These are phyloP conservation scores for Toxonevra muliebris DNA, from an alignment of 2,888 invertebrate genomes.

Conservation along the genomic window DNA sequence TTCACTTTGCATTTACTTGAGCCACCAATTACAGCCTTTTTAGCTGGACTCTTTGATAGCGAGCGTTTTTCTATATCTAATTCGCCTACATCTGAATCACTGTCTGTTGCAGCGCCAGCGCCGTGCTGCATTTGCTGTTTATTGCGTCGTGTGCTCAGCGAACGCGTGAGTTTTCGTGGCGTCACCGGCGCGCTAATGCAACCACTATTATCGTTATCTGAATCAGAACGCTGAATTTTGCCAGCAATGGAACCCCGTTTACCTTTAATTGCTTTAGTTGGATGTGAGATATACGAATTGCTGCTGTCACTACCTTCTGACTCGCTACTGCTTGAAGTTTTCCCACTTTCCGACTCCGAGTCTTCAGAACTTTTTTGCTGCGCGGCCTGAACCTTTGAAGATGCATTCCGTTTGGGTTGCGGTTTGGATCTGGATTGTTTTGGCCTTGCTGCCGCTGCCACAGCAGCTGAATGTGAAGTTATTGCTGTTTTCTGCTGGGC, in stretches of 20 bases:
- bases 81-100: slow-evolving; percentile 58
- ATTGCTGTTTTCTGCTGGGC: slow-evolving; percentile 22
- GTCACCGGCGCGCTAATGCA: slow-evolving; percentile 50
- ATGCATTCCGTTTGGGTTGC: slow-evolving; percentile 48
- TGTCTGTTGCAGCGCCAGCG: slow-evolving; percentile 53
- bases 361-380: slow-evolving; percentile 52
- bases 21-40: slow-evolving; percentile 64
- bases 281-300: slow-evolving; percentile 46
- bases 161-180: slow-evolving; percentile 73
- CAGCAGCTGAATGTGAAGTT: slow-evolving; percentile 13
- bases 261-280: slow-evolving; percentile 42
- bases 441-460: not conserved
- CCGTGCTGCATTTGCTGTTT: slow-evolving; percentile 68
- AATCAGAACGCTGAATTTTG: slow-evolving; percentile 38
- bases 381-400: slow-evolving; percentile 10
- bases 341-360: slow-evolving; percentile 53
- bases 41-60: slow-evolving; percentile 72
- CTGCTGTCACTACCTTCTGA: slow-evolving; percentile 50
- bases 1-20: slow-evolving; percentile 65
- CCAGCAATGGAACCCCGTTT: slow-evolving; percentile 30
- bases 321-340: slow-evolving; percentile 46
- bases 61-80: slow-evolving; percentile 65
- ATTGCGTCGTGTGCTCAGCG: slow-evolving; percentile 74
- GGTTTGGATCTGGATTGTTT: slow-evolving; percentile 46
- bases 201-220: slow-evolving; percentile 49